A percentile compares a stretch with the other conserved stretches of the same genome.
These are phyloP conservation scores for Aphelenchoides avenae DNA, from an alignment of 1,140 invertebrate genomes.

Conservation along the genomic window DNA sequence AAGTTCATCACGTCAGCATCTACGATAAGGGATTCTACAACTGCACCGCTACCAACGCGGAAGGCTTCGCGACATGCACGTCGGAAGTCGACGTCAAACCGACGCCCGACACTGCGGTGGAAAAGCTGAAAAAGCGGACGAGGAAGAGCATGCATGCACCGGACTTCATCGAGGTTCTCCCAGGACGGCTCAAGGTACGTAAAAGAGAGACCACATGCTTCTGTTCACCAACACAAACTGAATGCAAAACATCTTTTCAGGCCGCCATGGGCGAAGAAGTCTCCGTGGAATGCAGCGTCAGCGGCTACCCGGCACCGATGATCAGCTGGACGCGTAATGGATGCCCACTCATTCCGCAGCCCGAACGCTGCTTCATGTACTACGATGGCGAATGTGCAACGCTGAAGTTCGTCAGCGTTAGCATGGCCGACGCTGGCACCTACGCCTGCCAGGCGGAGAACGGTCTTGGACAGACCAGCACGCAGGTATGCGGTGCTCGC, in stretches of 20 bases:
- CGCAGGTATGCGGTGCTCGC: background rate
- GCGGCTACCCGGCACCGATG: constrained; percentile 31
- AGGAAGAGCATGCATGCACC: constrained; percentile 45
- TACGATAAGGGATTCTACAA: constrained; percentile 56
- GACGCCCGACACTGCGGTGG: background rate
- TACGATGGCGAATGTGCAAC: constrained; percentile 61
- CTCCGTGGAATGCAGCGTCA: constrained; percentile 51
- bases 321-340: constrained; percentile 52
- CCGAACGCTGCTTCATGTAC: constrained; percentile 40
- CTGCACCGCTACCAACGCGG: constrained; percentile 53
- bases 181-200: constrained; percentile 34
- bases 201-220: constrained; percentile 1
- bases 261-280: constrained; percentile 34
- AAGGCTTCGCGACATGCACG: constrained; percentile 51
- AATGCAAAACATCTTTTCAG: constrained; percentile 21
- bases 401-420: constrained; percentile 77
- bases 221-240: constrained; percentile 12
- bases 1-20: constrained; percentile 52
- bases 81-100: constrained; percentile 43
- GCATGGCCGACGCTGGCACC: constrained; percentile 83
- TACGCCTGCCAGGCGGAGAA: constrained; percentile 66
- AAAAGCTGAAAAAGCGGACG: constrained; percentile 31
- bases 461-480: background rate
- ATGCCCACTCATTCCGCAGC: constrained; percentile 37
- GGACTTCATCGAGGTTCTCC: constrained; percentile 53